Percentiles rank a stretch among this genome's conserved stretches.
These are phyloP conservation scores for Sylvilagus floridanus DNA, from an alignment of 2,797 vertebrate species.

Conservation along the genomic window DNA sequence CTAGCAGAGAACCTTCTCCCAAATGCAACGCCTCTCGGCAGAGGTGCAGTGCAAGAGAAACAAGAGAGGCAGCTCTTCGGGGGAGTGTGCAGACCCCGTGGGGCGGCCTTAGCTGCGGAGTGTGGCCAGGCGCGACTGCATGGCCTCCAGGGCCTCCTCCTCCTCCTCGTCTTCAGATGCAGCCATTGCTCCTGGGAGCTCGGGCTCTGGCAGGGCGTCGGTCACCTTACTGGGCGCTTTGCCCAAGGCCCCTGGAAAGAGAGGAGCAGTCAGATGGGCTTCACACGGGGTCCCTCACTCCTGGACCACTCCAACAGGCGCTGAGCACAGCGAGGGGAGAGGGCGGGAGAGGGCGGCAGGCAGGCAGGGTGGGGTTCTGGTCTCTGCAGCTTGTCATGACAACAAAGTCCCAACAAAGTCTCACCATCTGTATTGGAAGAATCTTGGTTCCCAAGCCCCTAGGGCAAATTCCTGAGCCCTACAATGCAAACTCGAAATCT, in stretches of 20 bases:
- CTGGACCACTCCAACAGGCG: neutral
- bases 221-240: constrained; percentile 98
- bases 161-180: constrained; percentile 95
- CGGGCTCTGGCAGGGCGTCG: constrained; percentile 94
- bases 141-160: constrained; percentile 91
- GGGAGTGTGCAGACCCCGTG: neutral
- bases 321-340: neutral
- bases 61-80: constrained; percentile 52
- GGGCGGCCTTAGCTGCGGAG: constrained; percentile 93
- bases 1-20: constrained; percentile 75
- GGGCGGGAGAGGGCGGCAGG: neutral
- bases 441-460: neutral
- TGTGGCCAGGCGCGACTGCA: constrained; percentile 96
- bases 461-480: constrained; percentile 17
- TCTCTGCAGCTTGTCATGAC: neutral
- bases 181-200: constrained; percentile 90
- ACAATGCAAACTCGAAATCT: constrained; percentile 40
- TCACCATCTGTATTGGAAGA: too few relatives aligned
- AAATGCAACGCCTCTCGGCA: constrained; percentile 57
- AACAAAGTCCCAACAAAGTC: neutral
- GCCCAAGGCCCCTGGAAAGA: constrained; percentile 94
- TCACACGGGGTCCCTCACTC: neutral
- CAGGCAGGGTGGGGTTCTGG: neutral
- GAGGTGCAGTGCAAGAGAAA: constrained; percentile 84
- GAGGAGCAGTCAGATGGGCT: neutral